Base-by-base conservation (phyloP, 2,113 vertebrate species). In the Sceloporus tristichus region DNA sequence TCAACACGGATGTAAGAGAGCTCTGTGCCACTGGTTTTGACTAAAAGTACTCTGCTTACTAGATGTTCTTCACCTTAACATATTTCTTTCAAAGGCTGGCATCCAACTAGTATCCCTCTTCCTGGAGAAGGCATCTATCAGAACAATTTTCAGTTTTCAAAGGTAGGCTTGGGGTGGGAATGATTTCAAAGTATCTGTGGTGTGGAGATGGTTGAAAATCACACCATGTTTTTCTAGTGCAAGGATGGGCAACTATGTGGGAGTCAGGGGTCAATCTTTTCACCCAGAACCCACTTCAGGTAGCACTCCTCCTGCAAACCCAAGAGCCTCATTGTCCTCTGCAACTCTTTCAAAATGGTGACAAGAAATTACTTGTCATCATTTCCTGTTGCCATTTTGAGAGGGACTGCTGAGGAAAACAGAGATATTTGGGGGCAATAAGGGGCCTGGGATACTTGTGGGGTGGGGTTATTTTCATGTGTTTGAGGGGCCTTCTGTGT, bases 1-100 rank as follows among this genome's bases (percentile, higher is more conserved):
- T 94, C 90, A 91, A 71, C 87, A 88, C 76, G 91, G 92, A 85
- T 23, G 59, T 92, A 66, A 91, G 86, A 94, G 89, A 92, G 53
- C 92, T 84, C 90, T 81, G 83, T 85, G 75, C 89, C 27, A 0
- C 91, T 90, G 88, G 84, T 92, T 88, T 90, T 87, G 91, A 76
- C 65, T 93, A 94, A 93, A 80, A 89, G 68, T 27, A 70, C 25
- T 70, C 56, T 13, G 56, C 56, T 93, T 88, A 68, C 79, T 90
- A 79, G 62, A 87, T 75, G 86, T 93, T 88, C 70, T 88, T 93
- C 86, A 88, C 90, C 74, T 91, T 91, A 82, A 84, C 68, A 84
- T 90, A 90, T 85, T 95, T 88, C 90, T 92, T 85, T 83, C 82
- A 93, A 78, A 82, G 27, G 7, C 7, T 81, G 79, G 34, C 62